A percentile compares a stretch with the other conserved stretches of the same genome.
These are phyloP conservation scores for Drosophila orosa DNA, from an alignment of 1,140 invertebrate genomes.

Conservation along the genomic window DNA sequence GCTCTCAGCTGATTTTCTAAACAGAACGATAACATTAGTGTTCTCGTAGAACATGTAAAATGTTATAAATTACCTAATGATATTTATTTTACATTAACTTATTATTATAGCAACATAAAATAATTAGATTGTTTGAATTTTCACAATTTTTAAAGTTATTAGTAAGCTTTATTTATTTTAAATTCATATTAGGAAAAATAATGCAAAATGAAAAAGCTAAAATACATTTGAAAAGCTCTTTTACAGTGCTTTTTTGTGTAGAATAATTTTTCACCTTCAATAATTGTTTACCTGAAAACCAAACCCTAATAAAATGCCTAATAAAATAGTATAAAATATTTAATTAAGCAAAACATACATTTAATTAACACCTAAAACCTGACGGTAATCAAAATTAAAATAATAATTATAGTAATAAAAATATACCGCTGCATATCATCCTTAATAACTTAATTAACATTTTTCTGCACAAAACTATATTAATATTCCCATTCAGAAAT, in stretches of 20 bases:
- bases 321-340: neutral
- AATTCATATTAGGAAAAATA: no score
- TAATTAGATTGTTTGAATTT: neutral
- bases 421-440: neutral
- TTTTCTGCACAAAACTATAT: slow-evolving; percentile 25
- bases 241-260: no score
- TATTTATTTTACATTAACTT: neutral
- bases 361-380: neutral
- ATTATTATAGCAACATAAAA: neutral
- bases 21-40: no score
- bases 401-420: neutral
- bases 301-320: neutral
- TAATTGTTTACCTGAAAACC: neutral
- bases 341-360: neutral
- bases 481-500: slow-evolving; percentile 28
- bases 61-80: neutral
- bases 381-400: neutral
- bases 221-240: no score
- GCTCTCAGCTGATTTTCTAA: slow-evolving; percentile 20
- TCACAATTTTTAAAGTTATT: no score
- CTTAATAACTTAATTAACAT: slow-evolving; percentile 45
- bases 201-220: no score
- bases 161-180: no score
- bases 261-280: neutral
- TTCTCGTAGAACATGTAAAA: no score